Evolutionary conservation across 2,888 invertebrate species (phyloP), one percentile per base, ranked within the genome.

Genomic region (Rhyacophila evoluta): DNA sequence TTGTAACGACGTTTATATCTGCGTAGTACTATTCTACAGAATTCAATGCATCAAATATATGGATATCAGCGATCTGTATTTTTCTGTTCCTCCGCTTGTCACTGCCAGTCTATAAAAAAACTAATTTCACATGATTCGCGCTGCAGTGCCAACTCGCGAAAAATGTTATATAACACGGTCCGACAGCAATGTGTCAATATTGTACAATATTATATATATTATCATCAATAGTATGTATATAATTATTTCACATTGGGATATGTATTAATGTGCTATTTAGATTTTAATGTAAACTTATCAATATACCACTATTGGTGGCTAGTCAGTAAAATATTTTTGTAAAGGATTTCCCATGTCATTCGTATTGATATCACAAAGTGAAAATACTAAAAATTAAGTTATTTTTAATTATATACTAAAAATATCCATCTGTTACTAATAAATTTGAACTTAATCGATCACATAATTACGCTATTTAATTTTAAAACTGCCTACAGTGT

Each of bases 291-390:
- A 55, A 55, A 19, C 19, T 55, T 55, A 55, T 25, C 19, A 55
- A 55, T 55, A 55, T 55, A 19, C 55, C 55, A 55, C 55, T 55
- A 55, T 19, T 55, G 55, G 55, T 55, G 55, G 55, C 55, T 55
- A 55, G 55, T 55, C 55, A 55, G 25, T 55, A 55, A 55, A 55
- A 55, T 55, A 55, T 55, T 55, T 55, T 55, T 55, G 25, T 55
- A 25, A 55, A 55, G 15, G 55, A 55, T 10, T 55, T 55, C 19
- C 55, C 55, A 55, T 55, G 19, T 55, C 55, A 55, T 19, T 8
- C 6, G 19, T 55, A 55, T 55, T 55, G 55, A 55, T 55, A 25
- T 55, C 55, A 55, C 55, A 55, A 55, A 55, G 55, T 55, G 55
- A 55, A 55, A 55, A 25, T 55, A 55, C 19, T 55, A 19, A 25